These are phyloP conservation scores for Tineola bisselliella DNA, from an alignment of 2,888 invertebrate species.

Conservation along the genomic window DNA sequence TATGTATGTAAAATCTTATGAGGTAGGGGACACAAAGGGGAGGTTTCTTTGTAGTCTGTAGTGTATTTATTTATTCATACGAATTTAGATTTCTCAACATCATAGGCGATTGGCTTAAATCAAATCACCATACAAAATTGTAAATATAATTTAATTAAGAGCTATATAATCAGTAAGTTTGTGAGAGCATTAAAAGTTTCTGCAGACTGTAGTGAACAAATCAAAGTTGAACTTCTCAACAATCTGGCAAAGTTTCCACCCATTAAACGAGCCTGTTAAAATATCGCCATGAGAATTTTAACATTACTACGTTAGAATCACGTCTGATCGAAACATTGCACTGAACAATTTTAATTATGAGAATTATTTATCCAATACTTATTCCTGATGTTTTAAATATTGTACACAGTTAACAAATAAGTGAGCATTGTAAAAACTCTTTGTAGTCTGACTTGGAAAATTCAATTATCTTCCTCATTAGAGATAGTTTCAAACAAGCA, in stretches of 20 bases:
- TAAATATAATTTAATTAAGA: neutral
- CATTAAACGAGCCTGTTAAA: neutral
- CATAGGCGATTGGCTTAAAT: too few relatives aligned
- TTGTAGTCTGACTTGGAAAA: neutral
- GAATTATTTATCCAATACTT: too few relatives aligned
- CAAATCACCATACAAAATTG: too few relatives aligned
- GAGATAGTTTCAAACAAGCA: neutral
- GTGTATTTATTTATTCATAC: neutral
- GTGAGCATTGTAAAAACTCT: neutral
- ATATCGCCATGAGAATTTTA: neutral
- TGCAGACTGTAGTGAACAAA: neutral
- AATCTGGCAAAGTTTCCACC: neutral
- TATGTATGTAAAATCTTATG: neutral
- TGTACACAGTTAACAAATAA: too few relatives aligned
- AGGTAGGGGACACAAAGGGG: neutral
- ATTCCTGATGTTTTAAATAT: too few relatives aligned
- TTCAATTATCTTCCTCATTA: neutral
- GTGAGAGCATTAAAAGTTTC: neutral
- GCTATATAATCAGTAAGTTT: neutral
- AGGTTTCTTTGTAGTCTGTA: constrained; percentile 2
- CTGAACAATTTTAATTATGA: too few relatives aligned
- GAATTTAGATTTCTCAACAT: neutral
- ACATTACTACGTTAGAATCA: too few relatives aligned
- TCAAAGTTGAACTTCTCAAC: neutral
- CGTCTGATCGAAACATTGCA: too few relatives aligned